phyloP scores from a whole-genome alignment of 1,140 invertebrate species.

The Pissodes strobi region DNA sequence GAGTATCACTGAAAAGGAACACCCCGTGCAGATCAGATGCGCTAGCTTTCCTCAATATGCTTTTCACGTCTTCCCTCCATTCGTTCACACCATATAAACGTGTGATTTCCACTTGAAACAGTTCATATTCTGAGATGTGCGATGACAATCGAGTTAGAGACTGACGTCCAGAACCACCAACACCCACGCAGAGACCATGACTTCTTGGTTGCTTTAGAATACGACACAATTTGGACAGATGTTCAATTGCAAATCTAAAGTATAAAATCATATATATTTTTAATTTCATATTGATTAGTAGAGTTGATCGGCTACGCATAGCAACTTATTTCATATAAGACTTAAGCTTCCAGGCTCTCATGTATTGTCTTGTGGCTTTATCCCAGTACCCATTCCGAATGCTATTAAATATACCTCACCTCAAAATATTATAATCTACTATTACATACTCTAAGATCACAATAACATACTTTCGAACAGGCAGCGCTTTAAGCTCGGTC shows the following conservation, averaged over 20 bases:
- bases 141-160: conserved; percentile 86
- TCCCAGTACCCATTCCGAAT: too few species aligned
- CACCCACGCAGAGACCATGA: conserved; percentile 83
- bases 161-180: conserved; percentile 91
- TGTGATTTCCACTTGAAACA: conserved; percentile 90
- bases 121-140: conserved; percentile 91
- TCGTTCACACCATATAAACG: conserved; percentile 81
- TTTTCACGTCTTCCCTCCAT: conserved; percentile 90
- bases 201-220: conserved; percentile 90
- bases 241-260: conserved; percentile 94
- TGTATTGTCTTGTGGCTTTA: too few species aligned
- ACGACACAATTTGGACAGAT: conserved; percentile 88
- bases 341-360: too few species aligned
- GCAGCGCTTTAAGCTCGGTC: too few species aligned
- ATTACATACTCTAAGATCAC: too few species aligned
- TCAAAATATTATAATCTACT: too few species aligned
- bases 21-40: conserved; percentile 85
- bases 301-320: too few species aligned
- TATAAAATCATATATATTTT: neutral
- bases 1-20: conserved; percentile 70
- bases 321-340: too few species aligned
- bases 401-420: too few species aligned
- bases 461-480: too few species aligned
- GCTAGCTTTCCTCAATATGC: conserved; percentile 78
- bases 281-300: neutral